phyloP scores from a whole-genome alignment of 1,140 invertebrate species.

The Drosophila nebulosa region DNA sequence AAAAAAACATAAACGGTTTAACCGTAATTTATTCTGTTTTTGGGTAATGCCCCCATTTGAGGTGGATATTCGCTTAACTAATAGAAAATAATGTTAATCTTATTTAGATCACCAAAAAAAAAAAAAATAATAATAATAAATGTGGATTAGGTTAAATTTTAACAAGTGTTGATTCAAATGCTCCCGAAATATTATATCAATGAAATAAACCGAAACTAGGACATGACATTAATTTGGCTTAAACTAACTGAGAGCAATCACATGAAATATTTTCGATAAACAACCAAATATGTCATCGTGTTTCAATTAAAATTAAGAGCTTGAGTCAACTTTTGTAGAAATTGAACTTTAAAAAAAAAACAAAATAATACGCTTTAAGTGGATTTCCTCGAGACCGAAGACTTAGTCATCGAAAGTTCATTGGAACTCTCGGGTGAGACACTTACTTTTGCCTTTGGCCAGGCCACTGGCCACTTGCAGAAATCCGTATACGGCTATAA shows the following conservation, averaged over 20 bases:
- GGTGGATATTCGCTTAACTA: background rate
- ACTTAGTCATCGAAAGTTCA: no score
- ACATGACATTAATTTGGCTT: background rate
- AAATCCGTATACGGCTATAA: constrained; percentile 64
- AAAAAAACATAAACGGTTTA: background rate
- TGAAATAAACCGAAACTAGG: background rate
- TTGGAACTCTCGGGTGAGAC: no score
- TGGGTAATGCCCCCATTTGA: background rate
- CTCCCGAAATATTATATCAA: background rate
- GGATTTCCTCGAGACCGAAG: no score
- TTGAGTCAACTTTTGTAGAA: no score
- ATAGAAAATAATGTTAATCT: background rate
- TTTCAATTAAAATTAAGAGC: no score
- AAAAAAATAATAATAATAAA: constrained; percentile 16
- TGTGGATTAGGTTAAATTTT: constrained; percentile 36
- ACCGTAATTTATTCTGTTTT: background rate
- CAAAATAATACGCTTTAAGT: no score
- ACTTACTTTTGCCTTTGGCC: constrained; percentile 68
- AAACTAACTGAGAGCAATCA: background rate
- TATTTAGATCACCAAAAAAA: constrained; percentile 11
- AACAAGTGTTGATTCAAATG: background rate
- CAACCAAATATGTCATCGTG: no score
- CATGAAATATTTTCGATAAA: no score
- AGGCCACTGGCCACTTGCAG: constrained; percentile 60
- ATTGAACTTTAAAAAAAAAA: no score